Evolutionary conservation across 2,113 vertebrate species (phyloP), one percentile per base, ranked within the genome.

Genomic region (Azemiops feae): DNA sequence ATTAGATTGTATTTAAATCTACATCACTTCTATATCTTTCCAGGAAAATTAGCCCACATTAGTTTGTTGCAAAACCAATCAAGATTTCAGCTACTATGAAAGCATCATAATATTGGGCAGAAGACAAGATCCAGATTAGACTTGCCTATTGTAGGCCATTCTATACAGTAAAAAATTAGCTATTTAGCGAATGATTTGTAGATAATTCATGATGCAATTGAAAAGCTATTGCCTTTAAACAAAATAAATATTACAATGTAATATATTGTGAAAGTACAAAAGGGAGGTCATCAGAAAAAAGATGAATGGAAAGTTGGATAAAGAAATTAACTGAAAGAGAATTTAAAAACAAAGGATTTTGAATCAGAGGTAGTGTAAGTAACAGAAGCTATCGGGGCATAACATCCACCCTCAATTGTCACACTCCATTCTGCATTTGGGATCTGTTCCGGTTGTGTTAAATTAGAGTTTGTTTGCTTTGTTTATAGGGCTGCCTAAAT

Each of bases 21-120:
- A 52, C 50, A 57, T 20, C 81, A 55, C 20, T 27, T 23, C 47
- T 2, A 45, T 39, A 30, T 27, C 16, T 64, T 39, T 43, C 20
- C 34, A 58, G 58, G 55, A 57, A 89, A 34, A 0, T 47, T 34
- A 45, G 23, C 47, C 92, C 54, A 81, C 90, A 43, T 20, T 52
- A 43, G 4, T 52, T 81, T 58, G 23, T 22, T 27, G 0, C 39
- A 86, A 81, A 81, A 34, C 74, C 30, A n/a, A 53, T 45, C 58
- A 20, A 89, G 55, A 87, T 87, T 94, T 45, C 91, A 69, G 85
- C 95, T 94, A 91, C 20, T 39, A 89, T 34, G 43, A 50, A 95
- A 91, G 18, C n/a, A 60, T 94, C 74, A 43, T 81, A 81, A 81
- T 81, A 43, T 43, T 43, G 74, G 74, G 34, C 74, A 43, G 18